Evolutionary conservation across 2,888 invertebrate species (phyloP), one percentile per base, ranked within the genome.

Genomic region (Omphaloscelis lunosa): DNA sequence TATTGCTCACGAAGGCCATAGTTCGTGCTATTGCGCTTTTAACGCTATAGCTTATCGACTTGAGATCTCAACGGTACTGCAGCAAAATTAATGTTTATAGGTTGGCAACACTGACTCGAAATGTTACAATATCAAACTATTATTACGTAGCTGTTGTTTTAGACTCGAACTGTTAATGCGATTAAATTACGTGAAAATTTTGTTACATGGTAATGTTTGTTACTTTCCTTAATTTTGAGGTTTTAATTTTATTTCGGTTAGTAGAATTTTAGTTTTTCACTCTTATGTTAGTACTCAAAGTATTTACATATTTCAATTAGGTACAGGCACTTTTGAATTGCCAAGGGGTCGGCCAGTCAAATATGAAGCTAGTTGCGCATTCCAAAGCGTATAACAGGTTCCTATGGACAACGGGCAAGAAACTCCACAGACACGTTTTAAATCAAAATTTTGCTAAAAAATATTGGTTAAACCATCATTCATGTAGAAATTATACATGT

Each of bases 11-110:
- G 89, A 85, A 88, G 77, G 79, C 70, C 39, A 68, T 56, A 77
- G 82, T 89, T 88, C 90, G 89, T 89, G 90, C 86, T 73, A 76
- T 89, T 90, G 91, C 84, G 91, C 90, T 90, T 90, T 90, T 90
- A 90, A 80, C 86, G 90, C 87, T 77, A 74, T 56, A 72, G 70
- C 82, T 86, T 90, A 90, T 90, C 90, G 76, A 66, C 77, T 83
- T 41, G n/a, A 71, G 73, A 87, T 87, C 86, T 85, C 78, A 68
- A 77, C 75, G 77, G 85, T 73, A 84, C 78, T 87, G 86, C 89
- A 86, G 88, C 88, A 86, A 89, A 88, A 85, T 65, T 80, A 85
- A 85, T 82, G 80, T 88, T 85, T 88, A 85, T 85, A 71, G 74
- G 70, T 71, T 80, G 76, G 79, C 79, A 83, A 75, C 79, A 85